A percentile compares a stretch with the other conserved stretches of the same genome.
These are phyloP conservation scores for Isotomurus palustris DNA, from an alignment of 2,888 invertebrate species.

Conservation along the genomic window DNA sequence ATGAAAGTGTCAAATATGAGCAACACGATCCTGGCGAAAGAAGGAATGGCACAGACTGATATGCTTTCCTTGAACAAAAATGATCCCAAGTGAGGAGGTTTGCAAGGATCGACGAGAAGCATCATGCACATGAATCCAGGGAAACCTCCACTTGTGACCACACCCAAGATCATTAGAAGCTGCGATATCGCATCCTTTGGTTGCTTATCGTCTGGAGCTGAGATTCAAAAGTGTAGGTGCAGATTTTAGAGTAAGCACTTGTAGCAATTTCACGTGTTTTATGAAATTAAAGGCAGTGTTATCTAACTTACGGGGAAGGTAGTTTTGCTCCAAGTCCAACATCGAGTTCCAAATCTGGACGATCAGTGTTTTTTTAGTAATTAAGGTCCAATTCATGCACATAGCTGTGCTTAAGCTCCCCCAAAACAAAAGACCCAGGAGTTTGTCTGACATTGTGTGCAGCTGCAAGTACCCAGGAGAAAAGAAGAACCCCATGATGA, in stretches of 20 bases:
- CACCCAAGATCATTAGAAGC: slow-evolving; percentile 14
- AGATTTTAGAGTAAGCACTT: neutral
- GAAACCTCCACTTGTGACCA: slow-evolving; percentile 20
- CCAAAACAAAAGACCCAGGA: slow-evolving; percentile 23
- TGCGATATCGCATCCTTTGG: slow-evolving; percentile 14
- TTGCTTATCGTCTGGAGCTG: neutral
- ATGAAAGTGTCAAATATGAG: slow-evolving; percentile 1
- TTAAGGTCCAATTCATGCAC: slow-evolving; percentile 8
- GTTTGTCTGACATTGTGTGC: slow-evolving; percentile 11
- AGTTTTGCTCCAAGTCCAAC: slow-evolving; percentile 12
- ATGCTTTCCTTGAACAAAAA: slow-evolving; percentile 8
- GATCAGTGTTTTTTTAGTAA: slow-evolving; percentile 10
- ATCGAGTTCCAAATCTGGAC: slow-evolving; percentile 13
- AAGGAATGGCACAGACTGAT: neutral
- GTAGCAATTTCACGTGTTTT: no score
- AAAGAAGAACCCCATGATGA: slow-evolving; percentile 13
- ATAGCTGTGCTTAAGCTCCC: slow-evolving; percentile 13
- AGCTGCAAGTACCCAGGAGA: slow-evolving; percentile 1
- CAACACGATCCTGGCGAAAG: neutral
- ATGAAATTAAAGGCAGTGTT: no score
- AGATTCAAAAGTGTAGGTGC: no score
- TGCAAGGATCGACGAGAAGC: slow-evolving; percentile 24
- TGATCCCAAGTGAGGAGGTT: slow-evolving; percentile 31
- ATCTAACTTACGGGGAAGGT: slow-evolving; percentile 12
- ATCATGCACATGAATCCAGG: slow-evolving; percentile 21